A percentile compares a stretch with the other conserved stretches of the same genome.
Conservation (phyloP, 2,113 vertebrate species). For the Xyrauchen texanus region DNA sequence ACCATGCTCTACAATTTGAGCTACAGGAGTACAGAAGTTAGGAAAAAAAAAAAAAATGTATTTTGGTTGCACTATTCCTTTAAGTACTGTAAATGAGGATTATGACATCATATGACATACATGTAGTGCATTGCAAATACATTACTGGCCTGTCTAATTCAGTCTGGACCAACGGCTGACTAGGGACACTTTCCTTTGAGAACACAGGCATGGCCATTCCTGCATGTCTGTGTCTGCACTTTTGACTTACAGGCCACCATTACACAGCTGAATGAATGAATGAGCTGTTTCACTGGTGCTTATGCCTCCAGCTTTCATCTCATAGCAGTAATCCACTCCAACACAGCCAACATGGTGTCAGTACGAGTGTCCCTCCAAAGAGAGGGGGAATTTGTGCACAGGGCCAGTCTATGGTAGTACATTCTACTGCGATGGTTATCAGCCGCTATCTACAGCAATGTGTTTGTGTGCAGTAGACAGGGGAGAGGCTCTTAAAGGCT, state of each 20-base stretch:
- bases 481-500: slow-evolving; percentile 73
- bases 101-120: no score
- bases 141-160: slow-evolving; percentile 62
- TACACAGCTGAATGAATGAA: slow-evolving; percentile 17
- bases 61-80: no score
- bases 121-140: no score
- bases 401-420: slow-evolving; percentile 41
- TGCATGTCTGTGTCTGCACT: slow-evolving; percentile 14
- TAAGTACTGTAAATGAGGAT: no score
- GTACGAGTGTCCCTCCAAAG: slow-evolving; percentile 17
- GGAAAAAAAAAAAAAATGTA: no score
- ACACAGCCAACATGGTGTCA: slow-evolving; percentile 16
- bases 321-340: slow-evolving; percentile 28
- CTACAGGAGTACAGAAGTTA: no score
- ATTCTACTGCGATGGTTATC: slow-evolving; percentile 49
- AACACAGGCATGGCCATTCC: slow-evolving; percentile 15
- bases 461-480: slow-evolving; percentile 48
- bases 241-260: slow-evolving; percentile 46
- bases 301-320: not conserved
- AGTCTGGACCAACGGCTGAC: slow-evolving; percentile 63
- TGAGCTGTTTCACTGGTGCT: slow-evolving; percentile 1
- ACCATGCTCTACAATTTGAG: no score
- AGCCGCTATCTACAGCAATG: slow-evolving; percentile 50
- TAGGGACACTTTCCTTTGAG: not conserved
- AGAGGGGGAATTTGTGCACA: slow-evolving; percentile 46